Percentiles rank a stretch among this genome's conserved stretches.
Conservation (phyloP, 2,888 invertebrate species). For the Ornithoptera priamus region DNA sequence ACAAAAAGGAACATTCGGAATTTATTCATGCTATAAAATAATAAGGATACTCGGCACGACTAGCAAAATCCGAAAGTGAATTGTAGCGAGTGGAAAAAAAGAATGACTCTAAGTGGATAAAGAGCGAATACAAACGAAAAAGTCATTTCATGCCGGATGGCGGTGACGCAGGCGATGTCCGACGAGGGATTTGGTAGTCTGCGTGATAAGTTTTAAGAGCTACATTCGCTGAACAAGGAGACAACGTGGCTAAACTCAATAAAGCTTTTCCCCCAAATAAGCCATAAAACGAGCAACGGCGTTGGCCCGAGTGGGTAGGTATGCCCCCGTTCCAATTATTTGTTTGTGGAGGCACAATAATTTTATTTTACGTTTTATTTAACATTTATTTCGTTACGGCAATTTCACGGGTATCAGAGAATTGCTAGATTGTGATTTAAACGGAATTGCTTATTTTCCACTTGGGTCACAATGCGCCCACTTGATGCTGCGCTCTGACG, state of each 20-base stretch:
- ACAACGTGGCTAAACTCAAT: conserved; percentile 76
- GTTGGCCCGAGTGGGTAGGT: conserved; percentile 57
- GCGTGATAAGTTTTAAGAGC: conserved; percentile 47
- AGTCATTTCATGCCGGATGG: conserved; percentile 77
- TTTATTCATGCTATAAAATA: conserved; percentile 62
- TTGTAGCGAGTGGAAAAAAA: conserved; percentile 77
- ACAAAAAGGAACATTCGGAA: conserved; percentile 37
- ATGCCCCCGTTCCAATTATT: conserved; percentile 76
- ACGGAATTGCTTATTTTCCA: conserved; percentile 79
- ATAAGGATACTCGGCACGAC: conserved; percentile 58
- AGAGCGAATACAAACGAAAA: conserved; percentile 78
- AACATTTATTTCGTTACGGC: conserved; percentile 80
- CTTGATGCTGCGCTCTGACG: conserved; percentile 60
- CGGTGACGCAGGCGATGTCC: conserved; percentile 57
- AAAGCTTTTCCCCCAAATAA: conserved; percentile 80
- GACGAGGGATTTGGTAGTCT: conserved; percentile 49
- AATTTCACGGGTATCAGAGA: conserved; percentile 80
- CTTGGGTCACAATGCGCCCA: conserved; percentile 62
- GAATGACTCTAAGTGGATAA: conserved; percentile 79
- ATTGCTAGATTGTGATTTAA: conserved; percentile 79
- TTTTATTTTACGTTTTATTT: conserved; percentile 81
- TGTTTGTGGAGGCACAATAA: conserved; percentile 79
- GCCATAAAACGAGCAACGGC: conserved; percentile 78
- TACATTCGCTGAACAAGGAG: conserved; percentile 52
- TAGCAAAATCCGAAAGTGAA: conserved; percentile 76